Evolutionary conservation across 2,797 vertebrate species (phyloP).

Genomic region (Fistularia commersonii): DNA sequence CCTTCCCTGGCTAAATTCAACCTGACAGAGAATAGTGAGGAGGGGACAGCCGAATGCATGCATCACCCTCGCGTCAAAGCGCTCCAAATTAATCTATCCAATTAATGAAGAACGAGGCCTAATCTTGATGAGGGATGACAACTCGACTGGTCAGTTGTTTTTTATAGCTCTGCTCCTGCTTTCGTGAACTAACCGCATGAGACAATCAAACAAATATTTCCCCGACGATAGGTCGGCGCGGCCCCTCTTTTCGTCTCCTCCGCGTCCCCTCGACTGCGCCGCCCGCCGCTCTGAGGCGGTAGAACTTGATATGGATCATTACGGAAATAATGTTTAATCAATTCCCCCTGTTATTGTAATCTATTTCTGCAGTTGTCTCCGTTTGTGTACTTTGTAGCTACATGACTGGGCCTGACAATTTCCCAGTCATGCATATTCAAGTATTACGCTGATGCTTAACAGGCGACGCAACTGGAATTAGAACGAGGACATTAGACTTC

Average conservation of each 20-base stretch:
- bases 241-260: conserved; percentile 12
- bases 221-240: conserved; percentile 36
- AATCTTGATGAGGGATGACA: conserved; percentile 83
- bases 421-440: conserved; percentile 78
- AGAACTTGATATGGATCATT: conserved; percentile 77
- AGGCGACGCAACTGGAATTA: conserved; percentile 74
- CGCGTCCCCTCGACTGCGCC: conserved; percentile 24
- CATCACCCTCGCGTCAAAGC: conserved; percentile 89
- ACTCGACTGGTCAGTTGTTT: conserved; percentile 76
- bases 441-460: conserved; percentile 73
- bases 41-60: conserved; percentile 78
- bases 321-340: conserved; percentile 79
- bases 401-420: conserved; percentile 55
- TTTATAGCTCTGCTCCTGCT: conserved; percentile 57
- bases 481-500: conserved; percentile 81
- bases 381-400: conserved; percentile 63
- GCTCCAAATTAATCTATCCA: conserved; percentile 95
- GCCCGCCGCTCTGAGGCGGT: conserved; percentile 69
- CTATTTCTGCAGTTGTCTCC: conserved; percentile 74
- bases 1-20: conserved; percentile 90
- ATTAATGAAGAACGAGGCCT: conserved; percentile 93
- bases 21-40: conserved; percentile 70
- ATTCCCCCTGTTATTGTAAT: conserved; percentile 69
- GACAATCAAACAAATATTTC: conserved; percentile 72
- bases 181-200: conserved; percentile 61